Percentiles rank a stretch among this genome's conserved stretches.
Evolutionary conservation across 1,140 invertebrate genomes (phyloP).

Genomic region (Drosophila arizonae): DNA sequence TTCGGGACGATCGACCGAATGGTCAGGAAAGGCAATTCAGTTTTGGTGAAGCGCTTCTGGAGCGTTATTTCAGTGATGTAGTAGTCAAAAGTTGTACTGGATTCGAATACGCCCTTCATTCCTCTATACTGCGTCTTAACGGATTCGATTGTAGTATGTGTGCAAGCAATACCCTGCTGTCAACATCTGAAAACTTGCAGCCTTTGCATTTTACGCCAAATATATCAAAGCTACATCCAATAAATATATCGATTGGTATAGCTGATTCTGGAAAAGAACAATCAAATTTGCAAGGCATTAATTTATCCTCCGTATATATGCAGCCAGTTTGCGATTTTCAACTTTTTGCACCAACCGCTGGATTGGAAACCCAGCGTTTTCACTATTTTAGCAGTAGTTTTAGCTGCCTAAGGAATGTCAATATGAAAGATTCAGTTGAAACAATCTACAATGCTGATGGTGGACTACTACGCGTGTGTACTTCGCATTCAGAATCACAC

Average conservation of each 20-base stretch:
- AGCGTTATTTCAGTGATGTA: constrained; percentile 87
- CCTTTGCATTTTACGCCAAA: constrained; percentile 32
- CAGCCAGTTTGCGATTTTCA: constrained; percentile 61
- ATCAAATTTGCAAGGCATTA: constrained; percentile 61
- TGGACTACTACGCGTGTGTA: constrained; percentile 51
- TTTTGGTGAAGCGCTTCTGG: constrained; percentile 86
- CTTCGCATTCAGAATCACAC: constrained; percentile 74
- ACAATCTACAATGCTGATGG: neutral
- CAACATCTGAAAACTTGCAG: constrained; percentile 1
- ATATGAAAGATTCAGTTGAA: constrained; percentile 30
- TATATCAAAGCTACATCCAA: constrained; percentile 43
- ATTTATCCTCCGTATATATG: constrained; percentile 74
- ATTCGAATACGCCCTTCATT: constrained; percentile 85
- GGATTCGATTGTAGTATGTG: constrained; percentile 84
- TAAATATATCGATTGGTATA: constrained; percentile 56
- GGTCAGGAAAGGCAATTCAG: constrained; percentile 84
- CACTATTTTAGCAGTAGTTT: constrained; percentile 72
- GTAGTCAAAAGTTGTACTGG: constrained; percentile 82
- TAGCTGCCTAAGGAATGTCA: constrained; percentile 66
- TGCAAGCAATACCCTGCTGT: constrained; percentile 35
- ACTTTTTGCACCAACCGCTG: neutral
- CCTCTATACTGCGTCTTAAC: constrained; percentile 85
- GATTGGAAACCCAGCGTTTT: constrained; percentile 44
- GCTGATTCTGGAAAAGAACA: constrained; percentile 15
- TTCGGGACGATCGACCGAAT: constrained; percentile 82